Evolutionary conservation across 2,888 invertebrate genomes (phyloP), one percentile per base, ranked within the genome.

Genomic region (Sinelater perroti): DNA sequence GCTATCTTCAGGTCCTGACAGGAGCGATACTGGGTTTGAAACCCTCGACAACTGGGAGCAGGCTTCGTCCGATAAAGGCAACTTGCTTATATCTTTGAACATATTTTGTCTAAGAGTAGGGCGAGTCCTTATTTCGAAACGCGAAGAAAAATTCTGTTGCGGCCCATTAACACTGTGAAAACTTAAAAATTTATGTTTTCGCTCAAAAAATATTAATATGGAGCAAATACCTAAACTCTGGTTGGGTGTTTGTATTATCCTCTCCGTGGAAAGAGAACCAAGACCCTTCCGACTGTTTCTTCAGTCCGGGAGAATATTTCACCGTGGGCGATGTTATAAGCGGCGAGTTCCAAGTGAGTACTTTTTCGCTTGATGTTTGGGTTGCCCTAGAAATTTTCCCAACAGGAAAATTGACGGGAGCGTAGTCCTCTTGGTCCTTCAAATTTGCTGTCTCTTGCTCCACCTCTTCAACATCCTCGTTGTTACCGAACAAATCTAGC

Each of bases 311-410:
- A 0, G 74, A 72, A 64, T 65, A 71, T 56, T 71, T 75, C 6
- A 61, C 56, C 7, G 61, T 55, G 2, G 74, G 74, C 1, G 74
- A 75, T 53, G 61, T 65, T 13, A 73, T 65, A 21, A 76, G 60
- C 1, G 76, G 76, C 1, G 73, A 74, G 42, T 73, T 66, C 76
- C 76, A 76, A n/a, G 66, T 70, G 8, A 75, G 64, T n/a, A 44
- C 60, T 46, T 70, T 71, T 56, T 24, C 28, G 11, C 14, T 14
- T 4, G 40, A 11, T 40, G 13, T 40, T 11, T 4, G 3, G 16
- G 24, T 18, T n/a, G n/a, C n/a, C n/a, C n/a, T n/a, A n/a, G n/a
- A n/a, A n/a, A n/a, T n/a, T n/a, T n/a, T n/a, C n/a, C n/a, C n/a
- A n/a, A n/a, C n/a, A n/a, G n/a, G n/a, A n/a, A n/a, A n/a, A n/a